These are phyloP conservation scores for Amphiura filiformis DNA, from an alignment of 35 echinoderm and acorn worm species.

Conservation along the genomic window DNA sequence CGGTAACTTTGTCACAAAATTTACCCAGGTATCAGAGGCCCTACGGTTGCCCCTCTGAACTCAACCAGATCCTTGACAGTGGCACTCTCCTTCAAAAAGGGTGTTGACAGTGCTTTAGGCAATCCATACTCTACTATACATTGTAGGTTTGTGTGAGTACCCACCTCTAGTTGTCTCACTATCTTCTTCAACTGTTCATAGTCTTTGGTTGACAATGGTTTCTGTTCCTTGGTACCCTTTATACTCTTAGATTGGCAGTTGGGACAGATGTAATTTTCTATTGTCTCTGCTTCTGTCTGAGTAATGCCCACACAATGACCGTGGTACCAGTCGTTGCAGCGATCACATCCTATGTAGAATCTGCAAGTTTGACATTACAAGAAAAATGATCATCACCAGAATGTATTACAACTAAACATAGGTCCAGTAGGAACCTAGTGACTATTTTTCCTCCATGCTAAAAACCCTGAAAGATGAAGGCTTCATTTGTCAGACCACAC, in stretches of 20 bases:
- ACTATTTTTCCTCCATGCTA: background rate
- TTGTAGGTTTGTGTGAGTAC: too few relatives aligned
- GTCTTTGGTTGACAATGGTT: constrained; percentile 70
- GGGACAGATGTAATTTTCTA: constrained; percentile 96
- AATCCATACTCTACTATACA: too few relatives aligned
- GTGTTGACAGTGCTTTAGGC: too few relatives aligned
- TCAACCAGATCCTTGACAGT: too few relatives aligned
- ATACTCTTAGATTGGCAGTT: constrained; percentile 57
- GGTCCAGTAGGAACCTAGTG: background rate
- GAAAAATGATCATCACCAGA: background rate
- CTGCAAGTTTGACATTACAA: constrained; percentile 19
- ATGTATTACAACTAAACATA: background rate
- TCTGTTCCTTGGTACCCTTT: constrained; percentile 45
- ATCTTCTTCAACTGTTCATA: constrained; percentile 82
- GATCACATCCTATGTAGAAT: constrained; percentile 99
- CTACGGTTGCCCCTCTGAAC: too few relatives aligned
- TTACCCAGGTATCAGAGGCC: too few relatives aligned
- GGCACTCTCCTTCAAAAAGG: too few relatives aligned
- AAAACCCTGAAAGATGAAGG: too few relatives aligned
- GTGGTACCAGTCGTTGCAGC: constrained; percentile 98
- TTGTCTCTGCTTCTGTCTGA: constrained; percentile 76
- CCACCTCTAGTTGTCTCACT: constrained; percentile 86
- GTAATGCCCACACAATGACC: constrained; percentile 86
- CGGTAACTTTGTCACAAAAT: too few relatives aligned
- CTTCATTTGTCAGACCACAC: too few relatives aligned